phyloP scores from a whole-genome alignment of 2,797 vertebrate species.

The Lagodon rhomboides region DNA sequence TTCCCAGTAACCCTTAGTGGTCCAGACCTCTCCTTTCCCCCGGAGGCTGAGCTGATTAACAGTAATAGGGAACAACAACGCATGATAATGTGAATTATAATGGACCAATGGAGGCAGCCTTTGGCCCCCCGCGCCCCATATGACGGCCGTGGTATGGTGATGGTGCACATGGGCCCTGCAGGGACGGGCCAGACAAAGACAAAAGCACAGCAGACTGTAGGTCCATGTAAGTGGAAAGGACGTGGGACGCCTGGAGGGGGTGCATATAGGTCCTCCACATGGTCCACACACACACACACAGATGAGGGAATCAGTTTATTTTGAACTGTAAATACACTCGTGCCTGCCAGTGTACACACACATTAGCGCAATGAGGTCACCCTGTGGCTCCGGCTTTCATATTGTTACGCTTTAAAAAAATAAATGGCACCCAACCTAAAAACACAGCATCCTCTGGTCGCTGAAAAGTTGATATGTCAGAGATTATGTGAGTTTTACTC shows the following conservation, averaged over 20 bases:
- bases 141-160: slow-evolving; percentile 54
- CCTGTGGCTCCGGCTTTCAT: slow-evolving; percentile 5
- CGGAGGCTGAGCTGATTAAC: slow-evolving; percentile 71
- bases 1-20: slow-evolving; percentile 37
- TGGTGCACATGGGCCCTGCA: slow-evolving; percentile 46
- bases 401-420: slow-evolving; percentile 17
- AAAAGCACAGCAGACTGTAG: slow-evolving; percentile 58
- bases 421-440: slow-evolving; percentile 19
- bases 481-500: slow-evolving; percentile 32
- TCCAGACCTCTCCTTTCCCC: slow-evolving; percentile 45
- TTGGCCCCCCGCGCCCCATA: slow-evolving; percentile 49
- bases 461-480: slow-evolving; percentile 22
- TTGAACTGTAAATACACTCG: slow-evolving; percentile 34
- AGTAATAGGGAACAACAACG: slow-evolving; percentile 75
- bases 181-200: slow-evolving; percentile 65
- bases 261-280: slow-evolving; percentile 16
- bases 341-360: slow-evolving; percentile 44
- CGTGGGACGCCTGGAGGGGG: slow-evolving; percentile 45
- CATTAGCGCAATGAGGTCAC: slow-evolving; percentile 42
- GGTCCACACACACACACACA: slow-evolving; percentile 18
- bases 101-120: slow-evolving; percentile 63
- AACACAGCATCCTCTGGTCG: slow-evolving; percentile 15
- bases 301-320: slow-evolving; percentile 46
- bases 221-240: slow-evolving; percentile 69
- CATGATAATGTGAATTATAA: slow-evolving; percentile 79